Evolutionary conservation across 2,113 vertebrate species (phyloP).

Genomic region (Phoxinus phoxinus): DNA sequence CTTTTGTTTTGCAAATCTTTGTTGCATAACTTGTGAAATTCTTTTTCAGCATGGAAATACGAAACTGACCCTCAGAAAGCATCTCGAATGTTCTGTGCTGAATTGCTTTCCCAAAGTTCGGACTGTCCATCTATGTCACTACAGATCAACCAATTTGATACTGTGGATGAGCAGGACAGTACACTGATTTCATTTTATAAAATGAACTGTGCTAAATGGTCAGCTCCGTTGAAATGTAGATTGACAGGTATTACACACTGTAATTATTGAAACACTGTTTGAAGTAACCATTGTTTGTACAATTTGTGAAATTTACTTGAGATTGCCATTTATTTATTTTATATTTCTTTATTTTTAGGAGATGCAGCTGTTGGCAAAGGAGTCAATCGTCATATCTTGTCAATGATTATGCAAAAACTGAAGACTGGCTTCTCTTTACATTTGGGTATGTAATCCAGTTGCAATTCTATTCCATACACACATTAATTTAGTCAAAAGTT

Average conservation of each 20-base stretch:
- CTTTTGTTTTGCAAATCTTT: no score
- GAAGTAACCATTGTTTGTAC: no score
- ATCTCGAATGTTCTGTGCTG: not conserved
- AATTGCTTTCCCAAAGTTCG: not conserved
- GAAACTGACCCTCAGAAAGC: slow-evolving; percentile 2
- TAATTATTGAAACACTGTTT: not conserved
- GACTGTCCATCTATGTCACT: not conserved
- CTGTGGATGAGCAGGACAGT: slow-evolving; percentile 17
- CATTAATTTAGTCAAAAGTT: no score
- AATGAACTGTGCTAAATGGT: slow-evolving; percentile 20
- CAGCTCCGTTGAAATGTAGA: slow-evolving; percentile 26
- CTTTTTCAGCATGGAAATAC: slow-evolving; percentile 11
- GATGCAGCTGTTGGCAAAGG: slow-evolving; percentile 41
- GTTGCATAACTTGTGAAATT: no score
- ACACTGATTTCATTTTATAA: slow-evolving; percentile 34
- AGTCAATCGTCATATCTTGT: slow-evolving; percentile 35
- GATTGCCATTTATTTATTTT: not conserved
- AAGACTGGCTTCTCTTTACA: not conserved
- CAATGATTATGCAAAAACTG: slow-evolving; percentile 11
- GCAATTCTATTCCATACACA: no score
- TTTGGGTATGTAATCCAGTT: not conserved
- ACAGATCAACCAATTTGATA: not conserved
- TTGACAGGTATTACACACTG: not conserved
- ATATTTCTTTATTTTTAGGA: not conserved
- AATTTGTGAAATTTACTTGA: not conserved